Percentiles rank a stretch among this genome's conserved stretches.
These are phyloP conservation scores for Lycocerus yunnanus DNA, from an alignment of 2,888 invertebrate species.

Conservation along the genomic window DNA sequence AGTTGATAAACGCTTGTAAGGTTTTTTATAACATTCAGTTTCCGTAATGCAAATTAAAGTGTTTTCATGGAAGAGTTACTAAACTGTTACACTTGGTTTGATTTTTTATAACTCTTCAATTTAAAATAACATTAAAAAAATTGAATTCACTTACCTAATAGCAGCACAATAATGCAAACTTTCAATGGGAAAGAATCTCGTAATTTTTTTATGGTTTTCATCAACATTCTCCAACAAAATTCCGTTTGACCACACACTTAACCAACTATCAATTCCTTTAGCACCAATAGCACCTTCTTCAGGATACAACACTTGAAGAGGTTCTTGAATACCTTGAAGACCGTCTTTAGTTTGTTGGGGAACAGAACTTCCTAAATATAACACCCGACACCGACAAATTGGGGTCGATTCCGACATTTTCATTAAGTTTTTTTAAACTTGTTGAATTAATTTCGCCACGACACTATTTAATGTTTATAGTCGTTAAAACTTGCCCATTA, in stretches of 20 bases:
- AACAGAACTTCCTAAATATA: constrained; percentile 95
- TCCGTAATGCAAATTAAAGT: not conserved
- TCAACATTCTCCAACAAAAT: constrained; percentile 94
- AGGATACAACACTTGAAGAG: constrained; percentile 92
- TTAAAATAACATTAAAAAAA: not conserved
- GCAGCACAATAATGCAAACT: constrained; percentile 95
- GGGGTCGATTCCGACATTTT: constrained; percentile 76
- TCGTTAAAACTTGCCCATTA: not conserved
- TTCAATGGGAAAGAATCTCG: constrained; percentile 94
- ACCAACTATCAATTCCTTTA: constrained; percentile 93
- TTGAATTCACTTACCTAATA: constrained; percentile 75
- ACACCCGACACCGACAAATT: constrained; percentile 94
- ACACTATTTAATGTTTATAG: not conserved
- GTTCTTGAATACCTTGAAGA: constrained; percentile 95
- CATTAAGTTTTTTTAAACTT: not conserved
- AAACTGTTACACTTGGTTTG: not conserved
- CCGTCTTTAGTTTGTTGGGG: constrained; percentile 98
- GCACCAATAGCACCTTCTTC: constrained; percentile 89
- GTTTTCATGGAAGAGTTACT: not conserved
- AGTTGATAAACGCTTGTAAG: no score
- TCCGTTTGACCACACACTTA: constrained; percentile 97
- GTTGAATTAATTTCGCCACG: not conserved
- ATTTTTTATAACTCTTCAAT: not conserved
- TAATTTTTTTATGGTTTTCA: constrained; percentile 91
- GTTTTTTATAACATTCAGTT: not conserved